These are phyloP conservation scores for Rhinopomastus cyanomelas DNA, from an alignment of 2,113 vertebrate species.

Conservation along the genomic window DNA sequence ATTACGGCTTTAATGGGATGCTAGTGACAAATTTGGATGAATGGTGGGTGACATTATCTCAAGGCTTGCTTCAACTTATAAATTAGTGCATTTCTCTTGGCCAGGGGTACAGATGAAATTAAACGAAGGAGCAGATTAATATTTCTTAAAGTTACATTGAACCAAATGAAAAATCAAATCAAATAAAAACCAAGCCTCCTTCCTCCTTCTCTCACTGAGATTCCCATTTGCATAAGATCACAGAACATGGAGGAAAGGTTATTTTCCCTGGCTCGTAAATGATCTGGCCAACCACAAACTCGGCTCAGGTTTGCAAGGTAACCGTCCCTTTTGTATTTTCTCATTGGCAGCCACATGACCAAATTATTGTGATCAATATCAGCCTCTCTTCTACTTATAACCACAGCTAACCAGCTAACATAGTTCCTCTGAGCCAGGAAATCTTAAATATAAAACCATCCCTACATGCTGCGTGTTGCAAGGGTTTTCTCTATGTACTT, in stretches of 20 bases:
- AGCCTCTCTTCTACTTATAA: constrained; percentile 46
- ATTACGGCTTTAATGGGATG: constrained; percentile 83
- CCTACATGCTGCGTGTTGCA: not conserved
- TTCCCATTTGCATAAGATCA: not conserved
- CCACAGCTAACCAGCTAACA: not conserved
- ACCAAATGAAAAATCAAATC: constrained; percentile 53
- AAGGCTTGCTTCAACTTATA: constrained; percentile 76
- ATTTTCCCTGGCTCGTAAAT: not conserved
- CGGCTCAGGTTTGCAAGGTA: not conserved
- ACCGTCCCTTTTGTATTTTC: not conserved
- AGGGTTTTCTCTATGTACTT: not conserved
- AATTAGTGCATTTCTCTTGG: constrained; percentile 75
- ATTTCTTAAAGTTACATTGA: constrained; percentile 62
- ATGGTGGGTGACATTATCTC: constrained; percentile 84
- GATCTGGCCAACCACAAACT: not conserved
- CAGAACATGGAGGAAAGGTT: not conserved
- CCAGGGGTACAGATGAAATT: constrained; percentile 71
- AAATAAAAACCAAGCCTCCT: not conserved
- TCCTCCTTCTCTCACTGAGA: not conserved
- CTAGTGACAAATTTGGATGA: constrained; percentile 84
- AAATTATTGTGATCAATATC: constrained; percentile 31
- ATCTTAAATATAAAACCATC: constrained; percentile 1
- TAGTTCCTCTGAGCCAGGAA: not conserved
- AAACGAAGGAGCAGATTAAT: constrained; percentile 67
- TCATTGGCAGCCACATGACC: not conserved